A percentile compares a stretch with the other conserved stretches of the same genome.
phyloP scores from a whole-genome alignment of 2,888 invertebrate genomes.

The Heliconius cydno region DNA sequence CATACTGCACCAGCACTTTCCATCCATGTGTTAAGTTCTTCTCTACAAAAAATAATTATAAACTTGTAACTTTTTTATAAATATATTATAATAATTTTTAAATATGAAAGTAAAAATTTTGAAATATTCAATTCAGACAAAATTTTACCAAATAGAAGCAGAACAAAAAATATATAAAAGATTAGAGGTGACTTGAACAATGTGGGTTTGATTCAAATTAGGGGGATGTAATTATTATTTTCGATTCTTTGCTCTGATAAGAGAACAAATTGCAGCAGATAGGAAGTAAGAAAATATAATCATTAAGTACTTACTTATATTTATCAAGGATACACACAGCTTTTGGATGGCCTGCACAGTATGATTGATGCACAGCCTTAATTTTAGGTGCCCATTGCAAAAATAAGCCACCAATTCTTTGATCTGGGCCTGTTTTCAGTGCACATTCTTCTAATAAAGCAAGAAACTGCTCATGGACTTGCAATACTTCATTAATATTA shows the following conservation, averaged over 20 bases:
- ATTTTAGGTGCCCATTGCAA: conserved; percentile 92
- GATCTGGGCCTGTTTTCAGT: conserved; percentile 87
- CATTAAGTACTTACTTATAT: conserved; percentile 87
- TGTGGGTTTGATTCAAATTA: too few relatives aligned
- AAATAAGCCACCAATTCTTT: conserved; percentile 95
- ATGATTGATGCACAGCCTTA: conserved; percentile 92
- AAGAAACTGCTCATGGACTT: conserved; percentile 92
- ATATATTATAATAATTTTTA: background rate
- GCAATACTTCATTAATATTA: conserved; percentile 94
- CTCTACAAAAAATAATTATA: conserved; percentile 76
- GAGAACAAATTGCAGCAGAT: too few relatives aligned
- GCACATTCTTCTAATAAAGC: conserved; percentile 91
- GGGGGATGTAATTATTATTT: too few relatives aligned
- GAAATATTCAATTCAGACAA: too few relatives aligned
- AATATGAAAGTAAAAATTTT: background rate
- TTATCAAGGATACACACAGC: conserved; percentile 97
- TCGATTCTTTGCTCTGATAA: too few relatives aligned
- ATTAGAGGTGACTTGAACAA: too few relatives aligned
- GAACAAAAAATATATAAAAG: background rate
- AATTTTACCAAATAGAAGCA: too few relatives aligned
- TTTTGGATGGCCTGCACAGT: conserved; percentile 96
- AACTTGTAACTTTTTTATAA: background rate
- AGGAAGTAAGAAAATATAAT: background rate
- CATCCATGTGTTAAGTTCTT: conserved; percentile 93
- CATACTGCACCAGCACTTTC: conserved; percentile 93